Evolutionary conservation across 2,888 invertebrate species (phyloP), one percentile per base, ranked within the genome.

Genomic region (Dolomedes plantarius): DNA sequence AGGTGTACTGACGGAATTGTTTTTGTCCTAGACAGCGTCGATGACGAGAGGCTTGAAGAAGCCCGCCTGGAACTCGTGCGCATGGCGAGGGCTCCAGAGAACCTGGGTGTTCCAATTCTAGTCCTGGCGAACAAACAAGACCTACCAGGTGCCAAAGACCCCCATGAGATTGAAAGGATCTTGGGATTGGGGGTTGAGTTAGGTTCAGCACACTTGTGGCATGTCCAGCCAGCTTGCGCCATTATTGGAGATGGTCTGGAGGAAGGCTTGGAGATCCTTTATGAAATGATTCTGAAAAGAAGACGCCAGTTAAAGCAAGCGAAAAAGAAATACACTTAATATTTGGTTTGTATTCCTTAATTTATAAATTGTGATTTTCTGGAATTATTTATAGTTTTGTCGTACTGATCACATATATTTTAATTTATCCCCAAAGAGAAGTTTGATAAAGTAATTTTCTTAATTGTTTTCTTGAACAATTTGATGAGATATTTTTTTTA

Each of bases 1-100:
- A 93, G 98, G n/a, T 97, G 98, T 91, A 98, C 98, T 23, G 98
- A 98, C 91, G 98, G 98, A 13, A 97, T 99, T 89, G 95, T 99
- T 90, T 98, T 98, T 91, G 98, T 98, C 71, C 94, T 99, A 75
- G 98, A 99, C 92, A 97, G 97, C 75, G 97, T 96, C 74, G 98
- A 98, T 91, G 93, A 95, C 27, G 98, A 98, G 91, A 93, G 98
- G 76, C 96, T 98, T 94, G 98, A 98, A 91, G 98, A 99, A 92
- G 98, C 98, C 19, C 97, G 97, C 92, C 96, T 98, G 95, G 98
- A 99, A 92, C 93, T 99, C 89, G 95, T 96, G 91, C 94, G 97
- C 89, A 97, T 97, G 13, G 96, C 96, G 0, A 96, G 97, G 91
- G 95, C 96, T 88, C 97, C 97, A 29, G 98, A 98, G 91, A 98